Percentiles rank a stretch among this genome's conserved stretches.
These are phyloP conservation scores for Rhynchophorus ferrugineus DNA, from an alignment of 1,140 invertebrate species.

Conservation along the genomic window DNA sequence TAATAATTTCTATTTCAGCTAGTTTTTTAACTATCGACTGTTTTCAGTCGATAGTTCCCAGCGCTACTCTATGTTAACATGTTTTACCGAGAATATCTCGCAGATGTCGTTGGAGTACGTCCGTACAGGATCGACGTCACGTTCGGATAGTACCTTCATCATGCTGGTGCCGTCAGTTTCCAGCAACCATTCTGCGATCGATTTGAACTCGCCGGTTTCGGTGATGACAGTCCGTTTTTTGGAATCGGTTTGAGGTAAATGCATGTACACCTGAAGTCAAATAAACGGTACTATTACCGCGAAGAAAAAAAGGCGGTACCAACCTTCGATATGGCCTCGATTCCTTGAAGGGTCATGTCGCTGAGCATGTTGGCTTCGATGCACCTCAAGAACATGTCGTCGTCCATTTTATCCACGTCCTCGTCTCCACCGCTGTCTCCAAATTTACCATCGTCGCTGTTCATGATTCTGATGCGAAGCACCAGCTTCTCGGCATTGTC, in stretches of 20 bases:
- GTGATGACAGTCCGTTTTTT: conserved; percentile 97
- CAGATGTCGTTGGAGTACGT: conserved; percentile 99
- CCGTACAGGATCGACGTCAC: conserved; percentile 92
- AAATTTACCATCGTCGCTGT: conserved; percentile 81
- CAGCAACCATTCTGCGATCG: conserved; percentile 96
- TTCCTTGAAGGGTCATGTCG: conserved; percentile 94
- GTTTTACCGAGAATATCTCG: conserved; percentile 86
- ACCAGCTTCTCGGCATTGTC: conserved; percentile 99
- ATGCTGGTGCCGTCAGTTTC: conserved; percentile 99
- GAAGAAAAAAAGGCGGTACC: too few species aligned
- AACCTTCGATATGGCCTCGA: conserved; percentile 78
- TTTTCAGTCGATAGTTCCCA: conserved; percentile 13
- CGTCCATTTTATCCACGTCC: conserved; percentile 98
- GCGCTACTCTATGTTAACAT: neutral
- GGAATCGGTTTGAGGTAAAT: conserved; percentile 94
- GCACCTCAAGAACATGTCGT: conserved; percentile 96
- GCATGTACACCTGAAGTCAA: conserved; percentile 94
- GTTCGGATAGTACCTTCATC: conserved; percentile 94
- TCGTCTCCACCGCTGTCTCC: conserved; percentile 61
- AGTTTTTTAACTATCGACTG: too few species aligned
- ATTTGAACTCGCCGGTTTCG: conserved; percentile 96
- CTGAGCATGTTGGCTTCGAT: conserved; percentile 99
- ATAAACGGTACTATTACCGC: too few species aligned
- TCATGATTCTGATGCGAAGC: conserved; percentile 95
- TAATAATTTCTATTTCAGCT: too few species aligned